phyloP scores from a whole-genome alignment of 2,888 invertebrate species.

The Drosophila paramelanica region DNA sequence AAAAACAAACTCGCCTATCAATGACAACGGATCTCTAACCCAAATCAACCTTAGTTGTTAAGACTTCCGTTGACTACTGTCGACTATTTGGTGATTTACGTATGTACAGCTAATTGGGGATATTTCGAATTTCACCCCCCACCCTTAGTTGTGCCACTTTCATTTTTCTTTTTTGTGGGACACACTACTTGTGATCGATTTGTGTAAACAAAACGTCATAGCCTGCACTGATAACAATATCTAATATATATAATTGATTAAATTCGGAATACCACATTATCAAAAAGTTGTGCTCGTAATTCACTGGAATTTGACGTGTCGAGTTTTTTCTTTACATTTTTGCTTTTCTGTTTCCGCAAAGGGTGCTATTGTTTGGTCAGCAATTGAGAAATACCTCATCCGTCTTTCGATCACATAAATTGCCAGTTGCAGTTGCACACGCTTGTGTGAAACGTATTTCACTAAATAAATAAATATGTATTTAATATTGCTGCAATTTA shows the following conservation, averaged over 20 bases:
- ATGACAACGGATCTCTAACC: constrained; percentile 64
- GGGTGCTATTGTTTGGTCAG: background rate
- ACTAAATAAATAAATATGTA: background rate
- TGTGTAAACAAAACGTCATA: constrained; percentile 69
- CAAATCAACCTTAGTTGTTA: constrained; percentile 57
- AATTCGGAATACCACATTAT: constrained; percentile 49
- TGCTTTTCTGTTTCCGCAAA: background rate
- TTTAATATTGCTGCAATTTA: background rate
- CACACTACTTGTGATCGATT: constrained; percentile 61
- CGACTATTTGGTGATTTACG: constrained; percentile 61
- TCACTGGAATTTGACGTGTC: constrained; percentile 48
- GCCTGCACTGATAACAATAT: constrained; percentile 45
- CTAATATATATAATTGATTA: constrained; percentile 73
- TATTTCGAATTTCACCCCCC: constrained; percentile 40
- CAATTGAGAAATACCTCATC: background rate
- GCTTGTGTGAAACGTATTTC: no score
- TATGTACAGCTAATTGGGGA: constrained; percentile 69
- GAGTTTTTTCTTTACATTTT: background rate
- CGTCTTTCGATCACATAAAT: no score
- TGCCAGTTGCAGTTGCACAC: no score
- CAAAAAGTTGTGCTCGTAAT: constrained; percentile 46
- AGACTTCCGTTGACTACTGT: constrained; percentile 37
- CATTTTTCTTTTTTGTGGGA: constrained; percentile 22
- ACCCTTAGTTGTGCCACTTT: constrained; percentile 61
- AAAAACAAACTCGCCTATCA: constrained; percentile 33